phyloP scores from a whole-genome alignment of 2,113 vertebrate species.

The Cheirogaleus medius region DNA sequence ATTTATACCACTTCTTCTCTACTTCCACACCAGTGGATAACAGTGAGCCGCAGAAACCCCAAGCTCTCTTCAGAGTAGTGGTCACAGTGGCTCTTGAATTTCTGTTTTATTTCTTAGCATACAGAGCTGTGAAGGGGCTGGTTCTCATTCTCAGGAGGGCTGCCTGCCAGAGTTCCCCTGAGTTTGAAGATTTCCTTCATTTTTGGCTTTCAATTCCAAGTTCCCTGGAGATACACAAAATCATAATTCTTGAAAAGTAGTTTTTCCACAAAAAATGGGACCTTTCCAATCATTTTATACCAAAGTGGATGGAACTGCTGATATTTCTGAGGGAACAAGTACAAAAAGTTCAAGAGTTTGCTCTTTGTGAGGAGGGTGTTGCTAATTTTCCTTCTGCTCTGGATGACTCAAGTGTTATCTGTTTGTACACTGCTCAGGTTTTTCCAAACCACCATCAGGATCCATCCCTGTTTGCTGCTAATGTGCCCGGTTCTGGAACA shows the following conservation, averaged over 20 bases:
- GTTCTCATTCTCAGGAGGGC: background rate
- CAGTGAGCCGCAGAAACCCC: background rate
- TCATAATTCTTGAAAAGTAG: conserved; percentile 58
- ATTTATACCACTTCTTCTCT: background rate
- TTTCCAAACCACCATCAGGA: background rate
- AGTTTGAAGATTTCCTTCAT: conserved; percentile 51
- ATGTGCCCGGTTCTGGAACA: background rate
- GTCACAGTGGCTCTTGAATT: background rate
- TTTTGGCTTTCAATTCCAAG: background rate
- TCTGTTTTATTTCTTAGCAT: background rate
- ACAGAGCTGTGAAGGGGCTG: background rate
- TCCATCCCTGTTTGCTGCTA: background rate
- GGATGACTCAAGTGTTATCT: background rate
- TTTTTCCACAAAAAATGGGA: background rate
- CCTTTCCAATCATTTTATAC: conserved; percentile 20
- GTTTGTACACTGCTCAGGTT: background rate
- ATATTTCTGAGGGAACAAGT: conserved; percentile 30
- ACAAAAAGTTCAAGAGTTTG: background rate
- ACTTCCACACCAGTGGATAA: background rate
- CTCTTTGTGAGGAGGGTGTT: background rate
- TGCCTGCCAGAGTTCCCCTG: background rate
- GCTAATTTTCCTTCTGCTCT: background rate
- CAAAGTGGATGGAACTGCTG: background rate
- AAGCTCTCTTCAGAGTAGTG: background rate
- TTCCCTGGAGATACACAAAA: conserved; percentile 14